These are phyloP conservation scores for Drosophila vallismaia DNA, from an alignment of 2,888 invertebrate species.

Conservation along the genomic window DNA sequence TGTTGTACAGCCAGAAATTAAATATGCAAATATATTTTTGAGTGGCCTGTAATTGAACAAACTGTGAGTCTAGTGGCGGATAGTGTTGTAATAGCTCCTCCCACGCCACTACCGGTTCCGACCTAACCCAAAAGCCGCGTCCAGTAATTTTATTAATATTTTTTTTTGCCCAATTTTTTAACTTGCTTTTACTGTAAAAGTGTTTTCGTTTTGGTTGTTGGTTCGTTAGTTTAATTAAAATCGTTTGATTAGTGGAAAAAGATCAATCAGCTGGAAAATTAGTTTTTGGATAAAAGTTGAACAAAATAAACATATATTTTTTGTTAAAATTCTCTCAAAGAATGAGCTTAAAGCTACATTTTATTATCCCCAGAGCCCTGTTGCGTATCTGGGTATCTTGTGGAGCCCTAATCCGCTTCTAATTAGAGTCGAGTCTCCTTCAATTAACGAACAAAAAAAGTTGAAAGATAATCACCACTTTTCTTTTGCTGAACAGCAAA, in stretches of 20 bases:
- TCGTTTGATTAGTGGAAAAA: constrained; percentile 32
- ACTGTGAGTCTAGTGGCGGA: constrained; percentile 23
- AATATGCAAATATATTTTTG: constrained; percentile 56
- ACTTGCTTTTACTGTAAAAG: background rate
- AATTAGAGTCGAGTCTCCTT: constrained; percentile 56
- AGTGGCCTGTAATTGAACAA: constrained; percentile 42
- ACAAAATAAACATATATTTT: background rate
- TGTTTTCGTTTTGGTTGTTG: constrained; percentile 8
- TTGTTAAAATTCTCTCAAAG: background rate
- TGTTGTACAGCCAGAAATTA: constrained; percentile 42
- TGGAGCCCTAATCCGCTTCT: constrained; percentile 39
- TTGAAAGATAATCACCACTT: constrained; percentile 17
- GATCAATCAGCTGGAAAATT: constrained; percentile 17
- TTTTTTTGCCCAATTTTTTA: background rate
- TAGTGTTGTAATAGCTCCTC: constrained; percentile 5
- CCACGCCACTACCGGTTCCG: constrained; percentile 46
- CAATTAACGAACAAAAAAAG: constrained; percentile 54
- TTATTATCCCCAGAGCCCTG: background rate
- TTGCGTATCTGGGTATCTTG: background rate
- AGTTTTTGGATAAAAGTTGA: constrained; percentile 7
- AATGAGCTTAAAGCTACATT: background rate
- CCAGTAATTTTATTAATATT: constrained; percentile 4
- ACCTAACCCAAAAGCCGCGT: constrained; percentile 46
- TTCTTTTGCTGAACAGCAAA: constrained; percentile 14
- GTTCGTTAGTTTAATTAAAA: constrained; percentile 39